Evolutionary conservation across 1,140 invertebrate species (phyloP), one percentile per base, ranked within the genome.

Genomic region (Drosophila repleta): DNA sequence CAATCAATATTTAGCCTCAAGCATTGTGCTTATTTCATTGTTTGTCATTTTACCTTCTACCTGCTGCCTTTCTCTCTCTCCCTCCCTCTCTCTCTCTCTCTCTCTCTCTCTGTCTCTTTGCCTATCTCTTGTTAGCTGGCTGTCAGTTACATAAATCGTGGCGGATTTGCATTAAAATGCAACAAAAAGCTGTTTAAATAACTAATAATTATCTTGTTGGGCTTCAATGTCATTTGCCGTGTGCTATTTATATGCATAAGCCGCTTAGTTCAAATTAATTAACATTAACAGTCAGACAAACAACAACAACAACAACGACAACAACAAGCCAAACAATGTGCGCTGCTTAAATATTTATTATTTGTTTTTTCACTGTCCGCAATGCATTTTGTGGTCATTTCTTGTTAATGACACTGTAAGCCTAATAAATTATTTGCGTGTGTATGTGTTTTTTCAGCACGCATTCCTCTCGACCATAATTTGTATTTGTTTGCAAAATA

Each of bases 151-250:
- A 79, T 69, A 65, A 76, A 80, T 81, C 57, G 79, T 64, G 35
- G 51, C 61, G 81, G 81, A 76, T 84, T 84, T 81, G 65, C 62
- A 87, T 81, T 69, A 57, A 85, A 81, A 85, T 75, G 82, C 66
- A 78, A 75, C 70, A 78, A 87, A 81, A 81, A 88, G 69, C 77
- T 81, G 81, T 87, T 85, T 85, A 85, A 85, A 87, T 88, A 82
- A 88, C 82, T 87, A 85, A 87, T 87, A 82, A 88, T 88, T 87
- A 87, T 87, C 78, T 87, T 87, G 82, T 84, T 79, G 76, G 67
- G 72, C 71, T 55, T 74, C 74, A 74, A 83, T 79, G 76, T 82
- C 69, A 70, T 82, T 61, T 65, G 57, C 17, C 57, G 35, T 76
- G 48, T 39, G 51, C 83, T 73, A 82, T 87, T 82, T 87, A 88